These are phyloP conservation scores for Lamellibrachia luymesi DNA, from an alignment of 1,140 invertebrate species.

Conservation along the genomic window DNA sequence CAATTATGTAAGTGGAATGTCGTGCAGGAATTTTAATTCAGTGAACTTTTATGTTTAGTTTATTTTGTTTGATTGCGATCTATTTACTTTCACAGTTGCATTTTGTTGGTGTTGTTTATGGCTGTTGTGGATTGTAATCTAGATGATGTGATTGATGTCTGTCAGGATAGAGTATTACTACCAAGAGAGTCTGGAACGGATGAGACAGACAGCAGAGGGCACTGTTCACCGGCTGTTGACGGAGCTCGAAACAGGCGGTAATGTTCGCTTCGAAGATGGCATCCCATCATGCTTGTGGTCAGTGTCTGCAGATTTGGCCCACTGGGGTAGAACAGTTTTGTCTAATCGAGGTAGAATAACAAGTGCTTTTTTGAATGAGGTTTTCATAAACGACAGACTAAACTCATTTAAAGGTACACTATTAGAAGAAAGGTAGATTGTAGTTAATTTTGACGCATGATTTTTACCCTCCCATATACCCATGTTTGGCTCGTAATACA, in stretches of 20 bases:
- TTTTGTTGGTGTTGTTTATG: too few relatives aligned
- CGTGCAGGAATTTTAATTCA: too few relatives aligned
- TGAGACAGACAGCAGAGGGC: constrained; percentile 35
- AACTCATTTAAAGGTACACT: neutral
- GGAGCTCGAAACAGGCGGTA: constrained; percentile 55
- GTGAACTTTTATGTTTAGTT: too few relatives aligned
- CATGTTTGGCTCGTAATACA: too few relatives aligned
- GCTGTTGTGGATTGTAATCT: too few relatives aligned
- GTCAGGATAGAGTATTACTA: constrained; percentile 39
- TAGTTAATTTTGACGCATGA: neutral
- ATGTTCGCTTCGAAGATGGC: constrained; percentile 56
- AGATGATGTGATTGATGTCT: neutral
- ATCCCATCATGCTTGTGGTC: constrained; percentile 48
- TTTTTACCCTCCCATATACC: too few relatives aligned
- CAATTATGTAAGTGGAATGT: too few relatives aligned
- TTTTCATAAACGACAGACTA: neutral
- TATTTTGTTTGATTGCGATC: too few relatives aligned
- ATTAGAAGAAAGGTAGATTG: neutral
- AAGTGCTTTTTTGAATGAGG: neutral
- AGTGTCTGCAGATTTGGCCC: neutral
- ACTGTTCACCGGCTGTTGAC: constrained; percentile 43
- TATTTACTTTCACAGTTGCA: too few relatives aligned
- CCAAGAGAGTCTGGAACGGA: constrained; percentile 32
- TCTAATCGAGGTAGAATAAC: neutral
- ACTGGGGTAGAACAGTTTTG: neutral